Conservation (phyloP, 2,888 invertebrate species). For the Cynaeus angustus region DNA sequence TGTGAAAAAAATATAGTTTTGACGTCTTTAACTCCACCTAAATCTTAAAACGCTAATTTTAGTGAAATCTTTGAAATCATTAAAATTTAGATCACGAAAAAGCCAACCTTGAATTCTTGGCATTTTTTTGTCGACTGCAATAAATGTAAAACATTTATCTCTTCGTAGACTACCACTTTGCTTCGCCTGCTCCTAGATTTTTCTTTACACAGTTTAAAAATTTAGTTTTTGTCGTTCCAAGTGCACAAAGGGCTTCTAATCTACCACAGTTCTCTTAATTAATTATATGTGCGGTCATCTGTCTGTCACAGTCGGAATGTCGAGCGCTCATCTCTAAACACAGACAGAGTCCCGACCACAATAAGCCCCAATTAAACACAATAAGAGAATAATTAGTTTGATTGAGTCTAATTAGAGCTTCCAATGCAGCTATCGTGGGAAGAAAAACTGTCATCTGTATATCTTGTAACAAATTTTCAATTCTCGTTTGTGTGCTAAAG, state of each 20-base stretch:
- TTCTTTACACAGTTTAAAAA: background rate
- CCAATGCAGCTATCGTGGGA: constrained; percentile 3
- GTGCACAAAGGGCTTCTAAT: background rate
- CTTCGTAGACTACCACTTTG: no score
- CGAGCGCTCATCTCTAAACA: constrained; percentile 57
- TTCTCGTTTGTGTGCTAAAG: constrained; percentile 1
- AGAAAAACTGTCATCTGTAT: constrained; percentile 21
- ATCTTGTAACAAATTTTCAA: constrained; percentile 4
- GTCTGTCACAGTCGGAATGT: constrained; percentile 49
- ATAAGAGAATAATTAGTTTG: constrained; percentile 64
- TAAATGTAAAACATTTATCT: no score
- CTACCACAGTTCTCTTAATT: constrained; percentile 6
- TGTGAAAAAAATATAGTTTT: no score
- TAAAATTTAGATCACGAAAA: no score
- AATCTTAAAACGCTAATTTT: no score
- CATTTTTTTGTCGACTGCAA: no score
- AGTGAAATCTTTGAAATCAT: no score
- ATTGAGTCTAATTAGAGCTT: constrained; percentile 57
- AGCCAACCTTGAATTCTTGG: no score
- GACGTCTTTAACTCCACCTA: no score
- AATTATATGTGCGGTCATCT: constrained; percentile 28
- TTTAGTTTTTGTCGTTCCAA: no score
- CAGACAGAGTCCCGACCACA: constrained; percentile 54
- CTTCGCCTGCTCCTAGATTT: no score
- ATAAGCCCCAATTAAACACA: constrained; percentile 63